These are phyloP conservation scores for Falco naumanni DNA, from an alignment of 2,797 vertebrate genomes.

Conservation along the genomic window DNA sequence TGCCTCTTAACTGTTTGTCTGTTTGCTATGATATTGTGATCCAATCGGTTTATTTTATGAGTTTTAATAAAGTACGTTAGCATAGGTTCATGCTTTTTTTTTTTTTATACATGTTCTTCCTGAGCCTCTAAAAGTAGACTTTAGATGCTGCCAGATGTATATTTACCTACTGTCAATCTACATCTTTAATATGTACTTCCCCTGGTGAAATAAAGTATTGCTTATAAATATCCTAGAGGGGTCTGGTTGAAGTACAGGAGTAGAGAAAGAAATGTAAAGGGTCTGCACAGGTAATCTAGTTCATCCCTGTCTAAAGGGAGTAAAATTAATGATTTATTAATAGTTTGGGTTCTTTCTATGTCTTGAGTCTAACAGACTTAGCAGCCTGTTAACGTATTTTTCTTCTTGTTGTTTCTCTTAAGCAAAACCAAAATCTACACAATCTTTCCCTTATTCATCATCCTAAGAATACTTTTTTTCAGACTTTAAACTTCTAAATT, in stretches of 20 bases:
- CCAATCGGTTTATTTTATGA: neutral
- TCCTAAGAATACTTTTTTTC: neutral
- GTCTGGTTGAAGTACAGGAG: neutral
- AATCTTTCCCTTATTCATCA: neutral
- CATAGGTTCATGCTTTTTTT: neutral
- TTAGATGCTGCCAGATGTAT: neutral
- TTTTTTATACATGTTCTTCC: neutral
- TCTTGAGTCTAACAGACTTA: neutral
- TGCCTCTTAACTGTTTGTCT: neutral
- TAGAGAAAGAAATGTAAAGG: neutral
- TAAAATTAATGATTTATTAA: neutral
- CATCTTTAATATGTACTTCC: neutral
- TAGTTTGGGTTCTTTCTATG: neutral
- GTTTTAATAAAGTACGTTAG: neutral
- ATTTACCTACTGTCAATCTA: neutral
- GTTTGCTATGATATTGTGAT: neutral
- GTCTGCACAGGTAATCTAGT: neutral
- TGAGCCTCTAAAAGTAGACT: neutral
- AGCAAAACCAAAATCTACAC: neutral
- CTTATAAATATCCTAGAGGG: neutral
- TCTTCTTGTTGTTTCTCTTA: neutral
- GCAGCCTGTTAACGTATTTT: neutral
- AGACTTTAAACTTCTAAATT: neutral
- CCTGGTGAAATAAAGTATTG: neutral
- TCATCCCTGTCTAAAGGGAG: neutral